Conservation (phyloP, 2,797 vertebrate species). For the Anisognathus igniventris region DNA sequence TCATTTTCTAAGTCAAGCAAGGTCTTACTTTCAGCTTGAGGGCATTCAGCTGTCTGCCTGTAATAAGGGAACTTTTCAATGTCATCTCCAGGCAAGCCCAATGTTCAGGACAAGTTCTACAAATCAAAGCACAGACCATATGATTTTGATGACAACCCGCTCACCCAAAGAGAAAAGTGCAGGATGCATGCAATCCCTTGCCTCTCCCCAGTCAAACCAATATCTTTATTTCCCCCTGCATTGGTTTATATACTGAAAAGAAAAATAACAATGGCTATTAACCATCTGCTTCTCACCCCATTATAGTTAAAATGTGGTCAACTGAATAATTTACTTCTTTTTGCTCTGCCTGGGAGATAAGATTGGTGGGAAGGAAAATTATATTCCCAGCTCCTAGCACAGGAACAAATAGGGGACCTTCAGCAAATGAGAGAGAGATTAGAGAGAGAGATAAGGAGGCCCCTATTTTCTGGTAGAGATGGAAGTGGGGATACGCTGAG, state of each 20-base stretch:
- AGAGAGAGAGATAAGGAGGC: neutral
- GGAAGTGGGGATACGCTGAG: neutral
- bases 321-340: neutral
- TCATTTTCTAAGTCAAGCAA: constrained; percentile 45
- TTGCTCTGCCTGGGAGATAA: neutral
- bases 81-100: constrained; percentile 39
- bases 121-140: constrained; percentile 34
- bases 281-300: constrained; percentile 20
- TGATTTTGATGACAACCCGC: constrained; percentile 18
- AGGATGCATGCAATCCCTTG: neutral
- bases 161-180: constrained; percentile 43
- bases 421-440: neutral
- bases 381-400: neutral
- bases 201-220: neutral
- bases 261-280: constrained; percentile 9
- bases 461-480: neutral
- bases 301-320: constrained; percentile 13
- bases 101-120: constrained; percentile 21
- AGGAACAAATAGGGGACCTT: neutral
- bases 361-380: neutral
- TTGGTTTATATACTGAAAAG: neutral
- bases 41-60: constrained; percentile 42
- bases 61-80: constrained; percentile 29
- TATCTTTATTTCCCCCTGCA: neutral
- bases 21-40: constrained; percentile 49